A percentile compares a stretch with the other conserved stretches of the same genome.
Conservation (phyloP, 2,888 invertebrate genomes). For the Diarsia rubi region DNA sequence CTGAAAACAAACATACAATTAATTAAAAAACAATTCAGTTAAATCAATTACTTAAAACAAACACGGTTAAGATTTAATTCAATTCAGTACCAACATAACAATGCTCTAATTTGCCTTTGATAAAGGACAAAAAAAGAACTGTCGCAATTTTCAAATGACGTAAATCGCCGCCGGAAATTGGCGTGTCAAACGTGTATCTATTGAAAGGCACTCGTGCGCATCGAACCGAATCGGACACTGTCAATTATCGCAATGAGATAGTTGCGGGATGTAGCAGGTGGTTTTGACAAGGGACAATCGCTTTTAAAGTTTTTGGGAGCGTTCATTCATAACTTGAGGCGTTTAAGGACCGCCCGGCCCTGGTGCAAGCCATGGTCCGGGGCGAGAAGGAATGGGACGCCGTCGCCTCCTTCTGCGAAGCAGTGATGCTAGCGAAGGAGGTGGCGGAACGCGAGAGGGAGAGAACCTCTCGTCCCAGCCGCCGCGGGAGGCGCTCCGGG, state of each 20-base stretch:
- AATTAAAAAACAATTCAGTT: slow-evolving; percentile 11
- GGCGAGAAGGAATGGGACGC: too few species aligned
- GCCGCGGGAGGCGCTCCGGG: too few species aligned
- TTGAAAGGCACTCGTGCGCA: slow-evolving; percentile 78
- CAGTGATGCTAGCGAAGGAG: too few species aligned
- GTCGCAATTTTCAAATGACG: slow-evolving; percentile 74
- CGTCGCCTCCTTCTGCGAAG: too few species aligned
- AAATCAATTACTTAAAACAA: not conserved
- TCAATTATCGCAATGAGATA: slow-evolving; percentile 49
- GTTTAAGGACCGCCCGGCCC: too few species aligned
- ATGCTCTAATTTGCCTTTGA: slow-evolving; percentile 19
- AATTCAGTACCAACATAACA: slow-evolving; percentile 7
- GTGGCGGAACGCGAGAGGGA: too few species aligned
- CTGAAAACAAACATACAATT: slow-evolving; percentile 51
- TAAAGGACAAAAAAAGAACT: slow-evolving; percentile 28
- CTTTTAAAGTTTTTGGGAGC: not conserved
- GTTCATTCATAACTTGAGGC: not conserved
- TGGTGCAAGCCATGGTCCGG: too few species aligned
- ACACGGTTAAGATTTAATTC: not conserved
- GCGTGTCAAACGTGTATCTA: slow-evolving; percentile 65
- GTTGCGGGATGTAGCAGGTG: not conserved
- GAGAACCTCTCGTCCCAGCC: too few species aligned
- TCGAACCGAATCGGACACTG: slow-evolving; percentile 67
- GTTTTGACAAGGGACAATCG: not conserved
- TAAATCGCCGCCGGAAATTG: slow-evolving; percentile 77